Conservation (phyloP, 2,888 invertebrate species). For the Cremastinae sp. region DNA sequence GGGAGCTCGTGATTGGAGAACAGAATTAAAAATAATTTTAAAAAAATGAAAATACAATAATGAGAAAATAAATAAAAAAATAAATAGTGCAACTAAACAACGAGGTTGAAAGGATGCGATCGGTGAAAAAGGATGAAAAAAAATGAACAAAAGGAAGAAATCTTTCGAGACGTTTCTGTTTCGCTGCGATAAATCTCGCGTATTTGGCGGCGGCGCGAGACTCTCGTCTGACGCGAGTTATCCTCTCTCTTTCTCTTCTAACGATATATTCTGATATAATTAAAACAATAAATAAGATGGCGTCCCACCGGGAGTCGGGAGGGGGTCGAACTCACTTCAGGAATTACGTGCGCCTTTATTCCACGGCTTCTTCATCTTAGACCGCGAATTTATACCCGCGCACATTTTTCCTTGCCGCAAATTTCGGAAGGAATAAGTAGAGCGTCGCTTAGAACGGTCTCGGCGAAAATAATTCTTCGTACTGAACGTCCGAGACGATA, state of each 20-base stretch:
- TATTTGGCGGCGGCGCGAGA: slow-evolving; percentile 76
- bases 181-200: slow-evolving; percentile 75
- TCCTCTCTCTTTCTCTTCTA: slow-evolving; percentile 69
- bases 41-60: slow-evolving; percentile 1
- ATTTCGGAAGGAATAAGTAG: slow-evolving; percentile 57
- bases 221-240: slow-evolving; percentile 71
- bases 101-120: slow-evolving; percentile 6
- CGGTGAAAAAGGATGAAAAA: slow-evolving; percentile 30
- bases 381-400: neutral
- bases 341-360: slow-evolving; percentile 64
- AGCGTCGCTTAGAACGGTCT: slow-evolving; percentile 52
- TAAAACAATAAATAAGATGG: slow-evolving; percentile 81
- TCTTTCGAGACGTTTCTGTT: slow-evolving; percentile 62
- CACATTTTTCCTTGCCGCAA: slow-evolving; percentile 29
- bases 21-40: slow-evolving; percentile 7
- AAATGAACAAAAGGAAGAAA: slow-evolving; percentile 42
- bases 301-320: slow-evolving; percentile 78
- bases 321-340: slow-evolving; percentile 77
- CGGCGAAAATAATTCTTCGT: slow-evolving; percentile 56
- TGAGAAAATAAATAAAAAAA: slow-evolving; percentile 16
- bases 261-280: slow-evolving; percentile 80
- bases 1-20: slow-evolving; percentile 36
- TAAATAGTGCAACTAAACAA: slow-evolving; percentile 41
- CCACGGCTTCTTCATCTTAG: slow-evolving; percentile 55
- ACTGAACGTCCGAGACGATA: slow-evolving; percentile 14